Base-by-base conservation (phyloP, 64 coral and sea anemone species). In the Pachyseris speciosa region DNA sequence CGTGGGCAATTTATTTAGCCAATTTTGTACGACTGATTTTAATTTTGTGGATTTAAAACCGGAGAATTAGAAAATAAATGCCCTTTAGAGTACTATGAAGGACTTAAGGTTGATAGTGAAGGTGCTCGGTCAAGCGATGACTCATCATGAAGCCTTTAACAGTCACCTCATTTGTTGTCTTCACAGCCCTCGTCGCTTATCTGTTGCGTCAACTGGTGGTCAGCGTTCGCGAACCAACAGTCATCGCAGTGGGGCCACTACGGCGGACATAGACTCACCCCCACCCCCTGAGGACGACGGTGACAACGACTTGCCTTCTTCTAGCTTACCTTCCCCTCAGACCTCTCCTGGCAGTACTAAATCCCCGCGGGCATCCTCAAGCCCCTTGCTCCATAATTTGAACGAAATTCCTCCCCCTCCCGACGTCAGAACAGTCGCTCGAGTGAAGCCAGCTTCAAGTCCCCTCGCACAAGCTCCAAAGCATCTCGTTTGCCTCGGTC, bases 241-340 rank as follows among this genome's bases (percentile, higher is more conserved):
- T 75, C 79, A 92, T 45, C 67, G 67, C 49, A 92, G 80, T 71
- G 50, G 67, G 27, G 12, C 78, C 36, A 74, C 68, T 51, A 92
- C 89, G 34, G 70, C 10, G 60, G 91, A 44, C 84, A 71, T 93
- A 59, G 91, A 80, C 7, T 93, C 78, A 80, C 84, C 36, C 39
- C 84, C 55, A 25, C 49, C 45, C 15, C 75, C 75, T 33, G 75
- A 75, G 44, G 75, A 81, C 22, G 77, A 81, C 20, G 77, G 34
- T 2, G 77, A 61, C 52, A 61, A 81, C 13, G 51, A 81, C 27
- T 15, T 81, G 33, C 27, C 36, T 9, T 81, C 77, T 60, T 61
- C 77, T 8, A 79, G 48, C 16, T 40, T 81, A 40, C 52, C 77
- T 16, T 81, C 77, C 20, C 77, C 53, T 0, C 53, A 81, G 77